A percentile compares a stretch with the other conserved stretches of the same genome.
These are phyloP conservation scores for Pocillopora verrucosa DNA, from an alignment of 64 coral and sea anemone genomes.

Conservation along the genomic window DNA sequence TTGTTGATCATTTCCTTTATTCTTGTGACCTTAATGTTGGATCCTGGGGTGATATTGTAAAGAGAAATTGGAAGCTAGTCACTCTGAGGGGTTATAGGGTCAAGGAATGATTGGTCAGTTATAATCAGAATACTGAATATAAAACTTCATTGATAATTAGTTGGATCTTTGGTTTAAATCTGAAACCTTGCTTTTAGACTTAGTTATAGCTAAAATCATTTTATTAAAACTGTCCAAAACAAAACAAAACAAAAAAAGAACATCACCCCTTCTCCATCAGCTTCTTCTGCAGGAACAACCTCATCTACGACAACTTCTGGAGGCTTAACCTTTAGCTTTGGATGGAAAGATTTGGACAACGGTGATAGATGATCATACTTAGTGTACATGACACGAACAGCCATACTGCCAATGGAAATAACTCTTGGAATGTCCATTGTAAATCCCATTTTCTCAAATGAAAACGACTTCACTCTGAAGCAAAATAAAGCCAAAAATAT, in stretches of 20 bases:
- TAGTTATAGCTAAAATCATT: background rate
- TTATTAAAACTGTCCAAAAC: background rate
- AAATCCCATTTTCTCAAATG: constrained; percentile 79
- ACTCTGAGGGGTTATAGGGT: too few species aligned
- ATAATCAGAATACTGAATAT: too few species aligned
- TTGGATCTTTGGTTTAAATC: too few species aligned
- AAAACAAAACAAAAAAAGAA: background rate
- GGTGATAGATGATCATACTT: constrained; percentile 87
- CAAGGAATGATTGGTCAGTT: too few species aligned
- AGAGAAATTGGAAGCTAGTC: too few species aligned
- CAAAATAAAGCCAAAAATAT: background rate
- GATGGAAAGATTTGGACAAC: constrained; percentile 76
- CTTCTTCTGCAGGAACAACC: constrained; percentile 32
- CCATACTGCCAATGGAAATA: constrained; percentile 76
- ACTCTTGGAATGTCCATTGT: constrained; percentile 81
- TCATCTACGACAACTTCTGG: constrained; percentile 57
- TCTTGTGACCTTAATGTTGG: too few species aligned
- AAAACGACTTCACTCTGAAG: constrained; percentile 85
- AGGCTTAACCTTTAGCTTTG: constrained; percentile 54
- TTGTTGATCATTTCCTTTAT: too few species aligned
- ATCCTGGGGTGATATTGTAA: too few species aligned
- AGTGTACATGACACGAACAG: constrained; percentile 78
- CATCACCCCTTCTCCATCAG: constrained; percentile 53
- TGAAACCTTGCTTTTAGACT: background rate
- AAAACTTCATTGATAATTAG: too few species aligned